Conservation (phyloP, 2,113 vertebrate species). For the Carlito syrichta region DNA sequence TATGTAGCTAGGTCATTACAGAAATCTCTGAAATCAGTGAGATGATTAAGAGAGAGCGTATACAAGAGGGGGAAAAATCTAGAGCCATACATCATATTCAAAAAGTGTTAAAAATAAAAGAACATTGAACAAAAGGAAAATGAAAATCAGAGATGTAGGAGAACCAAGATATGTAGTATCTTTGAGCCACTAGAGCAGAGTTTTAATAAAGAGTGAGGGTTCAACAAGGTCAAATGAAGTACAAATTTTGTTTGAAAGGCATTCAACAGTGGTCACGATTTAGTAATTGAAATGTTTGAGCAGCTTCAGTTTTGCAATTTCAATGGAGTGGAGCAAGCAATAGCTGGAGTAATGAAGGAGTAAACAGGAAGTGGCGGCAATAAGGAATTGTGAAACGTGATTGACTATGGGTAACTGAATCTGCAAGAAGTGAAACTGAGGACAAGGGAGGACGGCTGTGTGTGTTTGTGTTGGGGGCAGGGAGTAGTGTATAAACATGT, state of each 20-base stretch:
- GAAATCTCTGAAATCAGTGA: background rate
- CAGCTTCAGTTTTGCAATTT: background rate
- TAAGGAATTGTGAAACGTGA: background rate
- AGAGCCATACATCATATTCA: background rate
- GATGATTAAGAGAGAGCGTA: background rate
- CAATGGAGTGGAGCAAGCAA: background rate
- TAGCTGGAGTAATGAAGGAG: background rate
- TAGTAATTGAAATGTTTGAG: background rate
- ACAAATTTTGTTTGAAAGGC: background rate
- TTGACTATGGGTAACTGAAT: background rate
- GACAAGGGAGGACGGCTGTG: background rate
- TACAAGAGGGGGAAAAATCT: background rate
- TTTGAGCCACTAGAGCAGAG: background rate
- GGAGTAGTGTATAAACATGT: too few species aligned
- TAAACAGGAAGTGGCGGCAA: background rate
- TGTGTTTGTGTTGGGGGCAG: too few species aligned
- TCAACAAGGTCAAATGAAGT: background rate
- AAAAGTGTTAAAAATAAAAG: background rate
- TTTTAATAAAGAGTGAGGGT: background rate
- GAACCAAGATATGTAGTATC: background rate
- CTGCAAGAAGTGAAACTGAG: background rate
- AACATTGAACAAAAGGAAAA: background rate
- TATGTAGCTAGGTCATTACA: background rate
- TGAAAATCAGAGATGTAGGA: background rate
- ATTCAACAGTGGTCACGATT: background rate